Evolutionary conservation across 2,797 vertebrate genomes (phyloP).

Genomic region (Thalassophryne amazonica): DNA sequence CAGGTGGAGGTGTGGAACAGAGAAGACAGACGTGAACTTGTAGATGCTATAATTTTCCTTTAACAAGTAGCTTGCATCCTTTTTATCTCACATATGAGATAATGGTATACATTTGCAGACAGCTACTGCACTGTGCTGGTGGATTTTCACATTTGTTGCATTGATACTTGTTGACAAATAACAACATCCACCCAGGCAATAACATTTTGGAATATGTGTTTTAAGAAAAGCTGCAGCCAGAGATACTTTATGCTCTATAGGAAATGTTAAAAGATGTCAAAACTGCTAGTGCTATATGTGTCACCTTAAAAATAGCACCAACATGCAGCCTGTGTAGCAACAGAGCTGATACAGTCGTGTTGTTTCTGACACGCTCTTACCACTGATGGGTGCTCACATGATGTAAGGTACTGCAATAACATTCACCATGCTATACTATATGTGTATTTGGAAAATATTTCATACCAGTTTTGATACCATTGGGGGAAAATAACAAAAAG

Average conservation of each 20-base stretch:
- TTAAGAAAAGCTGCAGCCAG: conserved; percentile 5
- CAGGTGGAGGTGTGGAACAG: conserved; percentile 59
- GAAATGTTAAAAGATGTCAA: conserved; percentile 10
- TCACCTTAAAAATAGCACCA: conserved; percentile 48
- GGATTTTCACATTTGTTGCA: conserved; percentile 9
- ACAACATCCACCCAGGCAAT: background rate
- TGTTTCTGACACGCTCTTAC: conserved; percentile 33
- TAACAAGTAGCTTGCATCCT: background rate
- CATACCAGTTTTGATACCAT: too few relatives aligned
- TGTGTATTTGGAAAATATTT: background rate
- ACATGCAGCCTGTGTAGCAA: conserved; percentile 39
- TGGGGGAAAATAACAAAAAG: too few relatives aligned
- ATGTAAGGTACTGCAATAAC: conserved; percentile 15
- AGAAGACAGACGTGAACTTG: conserved; percentile 1
- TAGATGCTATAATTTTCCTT: background rate
- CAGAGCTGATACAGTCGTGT: conserved; percentile 33
- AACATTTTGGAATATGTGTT: background rate
- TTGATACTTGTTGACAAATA: conserved; percentile 14
- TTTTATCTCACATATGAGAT: background rate
- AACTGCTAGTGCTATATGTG: conserved; percentile 16
- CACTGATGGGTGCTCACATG: conserved; percentile 36
- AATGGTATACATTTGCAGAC: conserved; percentile 6
- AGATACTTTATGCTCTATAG: background rate
- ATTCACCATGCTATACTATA: background rate
- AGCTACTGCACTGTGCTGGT: background rate